phyloP scores from a whole-genome alignment of 2,113 vertebrate genomes.

The Gyps fulvus region DNA sequence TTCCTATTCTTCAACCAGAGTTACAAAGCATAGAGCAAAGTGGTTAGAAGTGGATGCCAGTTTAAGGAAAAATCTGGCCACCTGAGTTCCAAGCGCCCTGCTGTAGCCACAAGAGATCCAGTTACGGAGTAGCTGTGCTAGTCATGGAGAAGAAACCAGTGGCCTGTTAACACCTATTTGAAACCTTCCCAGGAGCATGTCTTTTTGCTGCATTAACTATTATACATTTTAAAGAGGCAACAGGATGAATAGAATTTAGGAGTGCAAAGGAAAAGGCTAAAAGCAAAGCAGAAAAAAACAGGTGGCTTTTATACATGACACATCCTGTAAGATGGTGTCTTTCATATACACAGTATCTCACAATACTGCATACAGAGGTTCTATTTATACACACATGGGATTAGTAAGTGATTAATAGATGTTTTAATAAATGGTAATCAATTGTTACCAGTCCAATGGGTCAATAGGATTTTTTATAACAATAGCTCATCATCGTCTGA shows the following conservation, averaged over 20 bases:
- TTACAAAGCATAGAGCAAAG: not conserved
- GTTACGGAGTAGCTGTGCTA: not conserved
- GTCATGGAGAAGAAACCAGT: not conserved
- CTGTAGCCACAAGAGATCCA: not conserved
- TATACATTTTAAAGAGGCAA: not conserved
- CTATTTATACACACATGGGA: not conserved
- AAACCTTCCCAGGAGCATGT: not conserved
- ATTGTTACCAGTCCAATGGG: not conserved
- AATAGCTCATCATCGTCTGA: not conserved
- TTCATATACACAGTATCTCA: not conserved
- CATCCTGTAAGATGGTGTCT: not conserved
- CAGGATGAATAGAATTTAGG: not conserved
- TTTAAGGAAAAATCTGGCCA: not conserved
- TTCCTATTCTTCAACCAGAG: not conserved
- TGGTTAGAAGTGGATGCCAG: not conserved
- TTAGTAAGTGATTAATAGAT: conserved; percentile 26
- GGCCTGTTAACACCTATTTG: not conserved
- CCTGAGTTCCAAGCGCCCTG: not conserved
- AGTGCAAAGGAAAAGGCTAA: not conserved
- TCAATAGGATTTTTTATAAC: not conserved
- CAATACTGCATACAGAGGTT: not conserved
- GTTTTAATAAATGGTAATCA: not conserved
- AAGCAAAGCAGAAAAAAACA: not conserved
- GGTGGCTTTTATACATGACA: not conserved
- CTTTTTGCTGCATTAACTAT: not conserved